Base-by-base conservation (phyloP, 2,797 vertebrate species). In the Lacerta agilis region DNA sequence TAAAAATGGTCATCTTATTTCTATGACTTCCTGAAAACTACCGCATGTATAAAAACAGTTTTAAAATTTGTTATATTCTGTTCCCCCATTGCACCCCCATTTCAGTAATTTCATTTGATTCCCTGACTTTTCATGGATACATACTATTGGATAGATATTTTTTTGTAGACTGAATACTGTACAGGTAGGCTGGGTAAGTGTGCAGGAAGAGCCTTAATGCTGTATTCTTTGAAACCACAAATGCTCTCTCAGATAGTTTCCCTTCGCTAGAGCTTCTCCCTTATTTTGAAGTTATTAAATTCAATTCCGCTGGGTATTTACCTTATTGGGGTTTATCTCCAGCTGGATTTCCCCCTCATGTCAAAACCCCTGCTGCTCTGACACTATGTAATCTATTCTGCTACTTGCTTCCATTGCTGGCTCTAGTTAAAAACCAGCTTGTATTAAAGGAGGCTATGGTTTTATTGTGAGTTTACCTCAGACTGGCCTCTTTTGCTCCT, bases 281-380 rank as follows among this genome's bases (percentile, higher is more conserved):
- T 91, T 82, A 90, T 79, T 90, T 82, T 45, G 55, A 88, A 90
- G 71, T 86, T 94, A 84, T 73, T 91, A 92, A 90, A 90, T 89
- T 90, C 2, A 88, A 38, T 92, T 91, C 84, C 67, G 7, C 11
- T 49, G 11, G 87, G 90, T 83, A n/a, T 58, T 69, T 81, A 82
- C 8, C 20, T 86, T 89, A 79, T 84, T 92, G 85, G 58, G 79
- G 10, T 84, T 90, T 89, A 83, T 45, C 75, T 91, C 77, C 38
- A 49, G 20, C 27, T 79, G 58, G 8, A 80, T 72, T 86, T 82
- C 79, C 91, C 49, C 76, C 55, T 93, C 4, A 36, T 90, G 66
- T 84, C 71, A 92, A 45, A 90, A 67, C 88, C 71, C 1, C 58
- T 90, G 85, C 66, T 92, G 27, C 80, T 87, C 89, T 90, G 38